Evolutionary conservation across 1,140 invertebrate genomes (phyloP).

Genomic region (Hypothenemus hampei): DNA sequence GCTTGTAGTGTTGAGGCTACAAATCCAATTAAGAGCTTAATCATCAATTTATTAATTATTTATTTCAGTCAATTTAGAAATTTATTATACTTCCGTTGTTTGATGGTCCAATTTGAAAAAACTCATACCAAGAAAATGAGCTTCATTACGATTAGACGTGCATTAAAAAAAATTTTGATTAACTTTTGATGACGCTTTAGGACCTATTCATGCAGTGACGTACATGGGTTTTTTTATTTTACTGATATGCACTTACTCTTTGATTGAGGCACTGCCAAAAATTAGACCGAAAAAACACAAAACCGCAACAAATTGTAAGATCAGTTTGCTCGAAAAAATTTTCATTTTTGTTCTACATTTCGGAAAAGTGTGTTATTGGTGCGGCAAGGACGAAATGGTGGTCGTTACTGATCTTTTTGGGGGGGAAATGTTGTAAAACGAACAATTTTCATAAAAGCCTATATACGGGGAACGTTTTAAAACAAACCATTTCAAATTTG

Average conservation of each 20-base stretch:
- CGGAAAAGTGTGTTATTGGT: slow-evolving; percentile 23
- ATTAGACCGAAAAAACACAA: slow-evolving; percentile 16
- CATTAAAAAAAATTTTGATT: slow-evolving; percentile 15
- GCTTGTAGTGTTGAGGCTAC: not conserved
- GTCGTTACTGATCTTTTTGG: slow-evolving; percentile 11
- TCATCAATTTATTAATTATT: not conserved
- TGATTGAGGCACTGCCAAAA: slow-evolving; percentile 1
- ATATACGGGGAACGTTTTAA: too few species aligned
- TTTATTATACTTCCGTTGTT: slow-evolving; percentile 20
- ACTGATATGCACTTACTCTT: slow-evolving; percentile 9
- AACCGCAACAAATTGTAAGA: slow-evolving; percentile 1
- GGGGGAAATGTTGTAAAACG: too few species aligned
- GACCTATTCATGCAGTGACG: not conserved
- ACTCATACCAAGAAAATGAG: slow-evolving; percentile 16
- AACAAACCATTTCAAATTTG: too few species aligned
- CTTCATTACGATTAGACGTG: too few species aligned
- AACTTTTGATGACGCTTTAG: not conserved
- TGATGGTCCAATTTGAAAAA: slow-evolving; percentile 18
- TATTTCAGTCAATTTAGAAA: not conserved
- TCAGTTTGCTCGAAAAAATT: slow-evolving; percentile 10
- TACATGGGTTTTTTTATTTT: not conserved
- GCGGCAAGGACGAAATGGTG: slow-evolving; percentile 12
- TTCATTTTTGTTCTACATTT: slow-evolving; percentile 22
- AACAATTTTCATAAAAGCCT: too few species aligned
- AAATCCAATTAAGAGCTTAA: not conserved